Percentiles rank a stretch among this genome's conserved stretches.
Conservation (phyloP, 2,888 invertebrate species). For the Thymelicus acteon region DNA sequence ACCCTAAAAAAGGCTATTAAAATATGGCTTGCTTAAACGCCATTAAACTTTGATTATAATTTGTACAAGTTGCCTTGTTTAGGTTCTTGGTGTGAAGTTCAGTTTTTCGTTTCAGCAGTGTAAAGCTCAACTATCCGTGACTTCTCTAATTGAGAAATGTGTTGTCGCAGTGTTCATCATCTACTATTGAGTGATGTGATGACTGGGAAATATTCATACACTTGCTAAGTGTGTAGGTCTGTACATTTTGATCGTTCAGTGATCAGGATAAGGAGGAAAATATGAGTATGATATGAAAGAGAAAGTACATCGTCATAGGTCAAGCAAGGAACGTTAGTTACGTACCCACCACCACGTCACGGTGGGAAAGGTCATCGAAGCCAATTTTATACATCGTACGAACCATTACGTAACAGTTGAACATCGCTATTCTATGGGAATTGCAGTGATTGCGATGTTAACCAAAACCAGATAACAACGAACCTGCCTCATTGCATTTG, state of each 20-base stretch:
- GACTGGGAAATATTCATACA: no score
- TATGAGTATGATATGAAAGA: conserved; percentile 9
- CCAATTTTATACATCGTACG: conserved; percentile 1
- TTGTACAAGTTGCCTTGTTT: no score
- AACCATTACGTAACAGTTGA: background rate
- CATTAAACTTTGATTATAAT: no score
- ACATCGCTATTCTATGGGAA: background rate
- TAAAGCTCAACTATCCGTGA: no score
- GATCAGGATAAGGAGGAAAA: background rate
- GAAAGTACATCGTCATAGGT: conserved; percentile 12
- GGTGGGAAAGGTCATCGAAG: conserved; percentile 12
- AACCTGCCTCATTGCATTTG: background rate
- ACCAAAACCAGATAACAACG: background rate
- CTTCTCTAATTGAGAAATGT: no score
- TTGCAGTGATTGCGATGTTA: conserved; percentile 1
- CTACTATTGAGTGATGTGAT: no score
- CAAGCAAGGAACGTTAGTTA: conserved; percentile 5
- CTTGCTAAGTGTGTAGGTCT: background rate
- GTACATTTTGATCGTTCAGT: background rate
- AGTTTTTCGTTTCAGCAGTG: no score
- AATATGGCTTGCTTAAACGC: no score
- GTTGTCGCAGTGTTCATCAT: no score
- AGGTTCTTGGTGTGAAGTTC: no score
- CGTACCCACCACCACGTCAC: background rate
- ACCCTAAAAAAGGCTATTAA: no score